Evolutionary conservation across 1,140 invertebrate genomes (phyloP), one percentile per base, ranked within the genome.

Genomic region (Drosophila truncata): DNA sequence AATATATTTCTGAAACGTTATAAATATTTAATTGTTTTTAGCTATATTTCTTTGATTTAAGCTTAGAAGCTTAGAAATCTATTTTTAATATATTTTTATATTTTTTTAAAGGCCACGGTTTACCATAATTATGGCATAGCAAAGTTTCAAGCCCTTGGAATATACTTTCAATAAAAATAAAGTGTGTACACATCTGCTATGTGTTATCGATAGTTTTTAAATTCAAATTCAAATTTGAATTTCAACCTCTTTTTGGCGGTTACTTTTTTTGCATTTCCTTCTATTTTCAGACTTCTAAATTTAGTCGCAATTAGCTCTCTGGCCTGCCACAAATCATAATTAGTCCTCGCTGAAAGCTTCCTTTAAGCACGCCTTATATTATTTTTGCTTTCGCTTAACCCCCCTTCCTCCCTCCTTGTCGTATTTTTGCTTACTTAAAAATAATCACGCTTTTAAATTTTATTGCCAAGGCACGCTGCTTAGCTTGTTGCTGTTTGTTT

Each of bases 391-490:
- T 49, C 3, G 49, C 29, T 50, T 37, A 42, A 16, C 27, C 27
- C 37, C 20, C n/a, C n/a, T n/a, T n/a, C n/a, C 4, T 4, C 18
- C 25, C 4, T 4, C 10, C 27, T 8, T 9, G 6, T 9, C 18
- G 18, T 35, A 41, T 65, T 50, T 71, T 18, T 10, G 50, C 9
- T 70, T 67, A 35, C 63, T 77, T 73, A 55, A 58, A 85, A 85
- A 78, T 85, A 85, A 88, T 88, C 66, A 83, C 71, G 66, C 84
- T 80, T 70, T 87, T 78, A 85, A 82, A 86, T 85, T 85, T 85
- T 82, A 85, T 85, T 85, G 61, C 82, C 67, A 37, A 50, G 59
- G 66, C 65, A 55, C 79, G 63, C 50, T 39, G 41, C 42, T 60
- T 60, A 63, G 82, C 81, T 83, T 80, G 77, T 81, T 69, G 80